A percentile compares a stretch with the other conserved stretches of the same genome.
Evolutionary conservation across 2,888 invertebrate species (phyloP).

Genomic region (Andrena haemorrhoa): DNA sequence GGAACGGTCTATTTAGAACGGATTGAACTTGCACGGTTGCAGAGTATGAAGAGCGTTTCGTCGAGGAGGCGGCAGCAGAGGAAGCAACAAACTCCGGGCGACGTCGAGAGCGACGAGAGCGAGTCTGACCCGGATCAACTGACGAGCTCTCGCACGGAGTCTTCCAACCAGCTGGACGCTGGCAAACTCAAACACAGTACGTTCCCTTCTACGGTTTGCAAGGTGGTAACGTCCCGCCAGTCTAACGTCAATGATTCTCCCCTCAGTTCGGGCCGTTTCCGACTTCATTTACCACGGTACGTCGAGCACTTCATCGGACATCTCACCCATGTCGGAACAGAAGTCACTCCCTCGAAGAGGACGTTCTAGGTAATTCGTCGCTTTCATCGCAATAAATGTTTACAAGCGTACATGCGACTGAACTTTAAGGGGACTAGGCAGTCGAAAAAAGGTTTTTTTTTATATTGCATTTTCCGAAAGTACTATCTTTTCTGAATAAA

Average conservation of each 20-base stretch:
- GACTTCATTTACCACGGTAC: conserved; percentile 92
- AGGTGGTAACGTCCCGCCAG: not conserved
- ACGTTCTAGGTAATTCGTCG: conserved; percentile 88
- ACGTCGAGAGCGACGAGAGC: conserved; percentile 90
- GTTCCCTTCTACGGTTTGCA: conserved; percentile 73
- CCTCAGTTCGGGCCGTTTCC: conserved; percentile 85
- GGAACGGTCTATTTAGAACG: no score
- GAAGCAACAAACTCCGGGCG: conserved; percentile 86
- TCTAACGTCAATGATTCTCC: not conserved
- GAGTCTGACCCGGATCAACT: conserved; percentile 91
- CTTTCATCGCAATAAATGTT: not conserved
- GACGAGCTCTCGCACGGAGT: conserved; percentile 91
- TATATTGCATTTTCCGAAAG: no score
- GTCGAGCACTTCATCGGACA: conserved; percentile 92
- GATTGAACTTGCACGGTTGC: not conserved
- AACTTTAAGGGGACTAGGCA: no score
- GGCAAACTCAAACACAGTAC: conserved; percentile 90
- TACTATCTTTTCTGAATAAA: no score
- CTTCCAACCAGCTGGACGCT: conserved; percentile 90
- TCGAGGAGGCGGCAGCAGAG: conserved; percentile 87
- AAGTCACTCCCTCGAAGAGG: conserved; percentile 90
- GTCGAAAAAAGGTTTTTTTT: no score
- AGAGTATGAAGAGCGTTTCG: conserved; percentile 85
- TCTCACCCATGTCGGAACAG: conserved; percentile 92
- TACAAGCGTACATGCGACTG: not conserved